Evolutionary conservation across 2,888 invertebrate species (phyloP), one percentile per base, ranked within the genome.

Genomic region (Eupithecia pulchellata): DNA sequence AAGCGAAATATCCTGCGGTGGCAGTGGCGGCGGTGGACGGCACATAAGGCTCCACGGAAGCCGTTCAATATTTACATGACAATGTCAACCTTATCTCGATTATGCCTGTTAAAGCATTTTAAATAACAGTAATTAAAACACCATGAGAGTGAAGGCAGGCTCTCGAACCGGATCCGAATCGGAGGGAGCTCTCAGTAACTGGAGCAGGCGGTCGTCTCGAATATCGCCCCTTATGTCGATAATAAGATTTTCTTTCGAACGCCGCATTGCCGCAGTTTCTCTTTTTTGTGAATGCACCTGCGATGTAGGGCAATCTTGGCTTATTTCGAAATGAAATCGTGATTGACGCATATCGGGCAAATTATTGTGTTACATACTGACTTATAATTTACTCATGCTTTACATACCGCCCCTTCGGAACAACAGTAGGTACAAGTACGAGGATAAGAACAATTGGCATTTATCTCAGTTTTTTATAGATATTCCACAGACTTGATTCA

Each of bases 161-260:
- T 86, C 85, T 85, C 87, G 84, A 92, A 92, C 93, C 93, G 93
- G 93, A 92, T 93, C 86, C 89, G 86, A 89, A 89, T 86, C 87
- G 80, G 87, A 86, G 90, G 91, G 91, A 89, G 88, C 88, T 87
- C 87, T 88, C 89, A 88, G 92, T 91, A 93, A 94, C 92, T 93
- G 92, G 93, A 93, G 93, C 93, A 92, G 83, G 80, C 87, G 81
- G 84, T 82, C 87, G 89, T 86, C 91, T 93, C 92, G 89, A 90
- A 91, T 93, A 88, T 92, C 92, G 92, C 90, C 91, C 93, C 92
- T 91, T 91, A 89, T 83, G 89, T 88, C 89, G 90, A 91, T 91
- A 90, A 90, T 92, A 92, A 90, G 89, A 91, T 92, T 93, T 93
- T 93, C 91, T 90, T 92, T 90, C 86, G 86, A 87, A 84, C 88